Evolutionary conservation across 2,113 vertebrate species (phyloP).

Genomic region (Chunga burmeisteri): DNA sequence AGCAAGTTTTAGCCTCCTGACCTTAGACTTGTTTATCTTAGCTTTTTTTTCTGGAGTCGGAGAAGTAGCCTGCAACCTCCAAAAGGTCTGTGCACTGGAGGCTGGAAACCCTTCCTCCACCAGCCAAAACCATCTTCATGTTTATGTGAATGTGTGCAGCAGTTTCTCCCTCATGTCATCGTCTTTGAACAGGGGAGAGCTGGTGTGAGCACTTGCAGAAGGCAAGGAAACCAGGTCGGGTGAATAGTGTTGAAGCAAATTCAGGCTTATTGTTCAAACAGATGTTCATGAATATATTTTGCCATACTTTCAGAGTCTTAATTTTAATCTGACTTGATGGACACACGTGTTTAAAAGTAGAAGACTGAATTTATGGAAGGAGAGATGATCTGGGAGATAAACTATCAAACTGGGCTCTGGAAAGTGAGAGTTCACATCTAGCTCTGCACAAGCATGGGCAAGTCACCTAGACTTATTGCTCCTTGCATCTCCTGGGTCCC

Average conservation of each 20-base stretch:
- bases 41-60: neutral
- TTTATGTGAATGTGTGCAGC: neutral
- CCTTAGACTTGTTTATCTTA: neutral
- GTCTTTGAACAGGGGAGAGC: neutral
- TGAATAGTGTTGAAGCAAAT: neutral
- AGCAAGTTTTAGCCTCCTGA: neutral
- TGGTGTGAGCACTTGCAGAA: neutral
- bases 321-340: conserved; percentile 33
- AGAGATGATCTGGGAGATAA: neutral
- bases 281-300: conserved; percentile 53
- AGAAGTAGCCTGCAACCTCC: neutral
- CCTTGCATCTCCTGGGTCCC: neutral
- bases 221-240: neutral
- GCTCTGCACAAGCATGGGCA: neutral
- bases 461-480: neutral
- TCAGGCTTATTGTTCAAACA: conserved; percentile 39
- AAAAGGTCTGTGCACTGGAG: neutral
- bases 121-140: neutral
- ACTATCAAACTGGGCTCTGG: neutral
- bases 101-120: neutral
- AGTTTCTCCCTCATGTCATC: neutral
- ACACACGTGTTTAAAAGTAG: neutral
- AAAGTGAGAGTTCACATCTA: neutral
- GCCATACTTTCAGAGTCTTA: conserved; percentile 11
- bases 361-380: neutral